These are phyloP conservation scores for Chionodraco myersi DNA, from an alignment of 2,113 vertebrate species.

Conservation along the genomic window DNA sequence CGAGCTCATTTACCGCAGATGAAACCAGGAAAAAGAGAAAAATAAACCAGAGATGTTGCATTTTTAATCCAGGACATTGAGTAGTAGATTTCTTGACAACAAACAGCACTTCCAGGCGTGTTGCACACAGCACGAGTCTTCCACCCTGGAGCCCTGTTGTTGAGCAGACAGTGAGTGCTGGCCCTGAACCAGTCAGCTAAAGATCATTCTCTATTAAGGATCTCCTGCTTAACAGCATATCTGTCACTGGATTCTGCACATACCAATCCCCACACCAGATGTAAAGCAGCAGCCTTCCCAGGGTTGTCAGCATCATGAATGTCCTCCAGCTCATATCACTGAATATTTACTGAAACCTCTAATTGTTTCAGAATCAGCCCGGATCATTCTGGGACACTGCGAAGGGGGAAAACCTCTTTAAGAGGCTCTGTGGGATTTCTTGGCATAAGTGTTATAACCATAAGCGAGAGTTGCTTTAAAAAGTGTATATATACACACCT, in stretches of 20 bases:
- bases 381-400: slow-evolving; percentile 43
- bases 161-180: slow-evolving; percentile 59
- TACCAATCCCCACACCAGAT: slow-evolving; percentile 41
- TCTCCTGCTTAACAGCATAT: slow-evolving; percentile 43
- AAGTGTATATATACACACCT: slow-evolving; percentile 65
- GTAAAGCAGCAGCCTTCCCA: slow-evolving; percentile 24
- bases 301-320: slow-evolving; percentile 32
- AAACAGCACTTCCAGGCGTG: slow-evolving; percentile 78
- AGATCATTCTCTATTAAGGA: slow-evolving; percentile 60
- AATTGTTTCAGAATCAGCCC: slow-evolving; percentile 55
- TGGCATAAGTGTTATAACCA: slow-evolving; percentile 55
- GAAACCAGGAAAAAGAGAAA: slow-evolving; percentile 45
- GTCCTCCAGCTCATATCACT: slow-evolving; percentile 21
- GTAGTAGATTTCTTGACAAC: slow-evolving; percentile 73
- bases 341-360: slow-evolving; percentile 51
- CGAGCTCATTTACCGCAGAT: slow-evolving; percentile 69
- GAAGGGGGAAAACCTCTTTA: slow-evolving; percentile 49
- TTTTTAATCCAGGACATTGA: slow-evolving; percentile 76
- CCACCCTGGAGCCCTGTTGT: slow-evolving; percentile 63
- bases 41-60: slow-evolving; percentile 65
- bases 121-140: slow-evolving; percentile 58
- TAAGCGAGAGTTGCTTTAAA: slow-evolving; percentile 48
- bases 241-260: slow-evolving; percentile 46
- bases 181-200: slow-evolving; percentile 63
- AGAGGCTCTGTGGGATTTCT: slow-evolving; percentile 57